Evolutionary conservation across 30 jellyfish, hydroid and myxozoan genomes (phyloP).

Genomic region (Cassiopea andromeda): DNA sequence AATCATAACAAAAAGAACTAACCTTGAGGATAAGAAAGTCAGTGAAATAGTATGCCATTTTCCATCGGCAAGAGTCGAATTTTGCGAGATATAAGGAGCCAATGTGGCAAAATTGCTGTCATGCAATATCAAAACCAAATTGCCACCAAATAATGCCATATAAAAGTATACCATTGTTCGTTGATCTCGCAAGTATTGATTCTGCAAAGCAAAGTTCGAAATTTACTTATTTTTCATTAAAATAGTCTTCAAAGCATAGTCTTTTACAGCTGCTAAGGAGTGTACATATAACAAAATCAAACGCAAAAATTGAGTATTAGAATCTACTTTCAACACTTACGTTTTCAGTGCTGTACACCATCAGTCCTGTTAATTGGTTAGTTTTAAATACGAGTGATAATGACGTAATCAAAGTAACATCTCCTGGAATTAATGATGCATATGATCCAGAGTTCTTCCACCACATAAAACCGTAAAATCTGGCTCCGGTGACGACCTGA

Average conservation of each 20-base stretch:
- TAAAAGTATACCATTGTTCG: slow-evolving; percentile 71
- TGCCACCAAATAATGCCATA: slow-evolving; percentile 92
- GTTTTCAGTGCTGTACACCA: slow-evolving; percentile 79
- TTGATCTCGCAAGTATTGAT: slow-evolving; percentile 48
- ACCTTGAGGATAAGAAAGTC: slow-evolving; percentile 72
- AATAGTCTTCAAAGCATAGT: background rate
- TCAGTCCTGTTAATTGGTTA: slow-evolving; percentile 77
- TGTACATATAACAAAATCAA: background rate
- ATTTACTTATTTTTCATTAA: background rate
- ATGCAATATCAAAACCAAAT: slow-evolving; percentile 68
- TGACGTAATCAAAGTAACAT: slow-evolving; percentile 51
- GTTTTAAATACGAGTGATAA: slow-evolving; percentile 84
- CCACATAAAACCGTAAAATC: slow-evolving; percentile 97
- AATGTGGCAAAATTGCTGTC: slow-evolving; percentile 64
- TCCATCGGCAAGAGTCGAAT: slow-evolving; percentile 89
- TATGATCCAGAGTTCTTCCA: slow-evolving; percentile 86
- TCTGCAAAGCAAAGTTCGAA: slow-evolving; percentile 12
- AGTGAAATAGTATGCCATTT: slow-evolving; percentile 89
- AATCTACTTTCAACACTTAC: slow-evolving; percentile 50
- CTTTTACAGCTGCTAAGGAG: background rate
- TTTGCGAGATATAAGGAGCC: slow-evolving; percentile 78
- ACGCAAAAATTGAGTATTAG: background rate
- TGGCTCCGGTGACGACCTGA: slow-evolving; percentile 87
- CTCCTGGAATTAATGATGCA: slow-evolving; percentile 61
- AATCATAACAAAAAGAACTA: background rate